These are phyloP conservation scores for Timema cristinae DNA, from an alignment of 2,888 invertebrate genomes.

Conservation along the genomic window DNA sequence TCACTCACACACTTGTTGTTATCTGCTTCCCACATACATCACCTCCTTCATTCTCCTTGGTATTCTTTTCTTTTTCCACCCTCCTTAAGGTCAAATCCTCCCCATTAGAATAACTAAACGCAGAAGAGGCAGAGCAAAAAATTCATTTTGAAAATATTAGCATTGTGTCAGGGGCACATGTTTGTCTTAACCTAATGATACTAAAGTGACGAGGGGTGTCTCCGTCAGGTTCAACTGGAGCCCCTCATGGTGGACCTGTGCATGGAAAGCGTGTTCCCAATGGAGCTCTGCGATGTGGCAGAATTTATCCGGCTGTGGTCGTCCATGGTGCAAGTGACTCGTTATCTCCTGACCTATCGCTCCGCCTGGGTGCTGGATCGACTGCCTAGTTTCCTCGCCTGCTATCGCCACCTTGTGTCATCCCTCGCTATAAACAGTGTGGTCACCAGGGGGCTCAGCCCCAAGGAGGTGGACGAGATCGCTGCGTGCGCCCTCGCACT, in stretches of 20 bases:
- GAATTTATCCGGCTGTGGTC: background rate
- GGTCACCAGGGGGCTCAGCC: background rate
- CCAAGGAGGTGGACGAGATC: background rate
- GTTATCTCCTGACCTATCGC: background rate
- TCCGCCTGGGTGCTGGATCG: background rate
- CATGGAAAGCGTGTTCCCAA: background rate
- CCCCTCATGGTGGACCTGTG: background rate
- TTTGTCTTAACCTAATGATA: background rate
- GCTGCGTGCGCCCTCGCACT: background rate
- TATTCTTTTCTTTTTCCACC: no score
- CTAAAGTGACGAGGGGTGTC: background rate
- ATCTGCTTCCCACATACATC: no score
- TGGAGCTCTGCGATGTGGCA: background rate
- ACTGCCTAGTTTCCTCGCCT: background rate
- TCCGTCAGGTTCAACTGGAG: background rate
- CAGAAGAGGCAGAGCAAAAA: no score
- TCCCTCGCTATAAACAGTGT: background rate
- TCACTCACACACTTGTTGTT: no score
- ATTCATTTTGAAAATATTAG: background rate
- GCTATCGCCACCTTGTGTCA: background rate
- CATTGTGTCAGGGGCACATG: no score
- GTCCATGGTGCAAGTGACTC: background rate
- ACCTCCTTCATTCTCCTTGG: no score
- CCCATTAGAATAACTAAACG: no score
- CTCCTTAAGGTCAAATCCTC: no score